Conservation (phyloP, 2,797 vertebrate genomes). For the Euphonia xanthogaster region DNA sequence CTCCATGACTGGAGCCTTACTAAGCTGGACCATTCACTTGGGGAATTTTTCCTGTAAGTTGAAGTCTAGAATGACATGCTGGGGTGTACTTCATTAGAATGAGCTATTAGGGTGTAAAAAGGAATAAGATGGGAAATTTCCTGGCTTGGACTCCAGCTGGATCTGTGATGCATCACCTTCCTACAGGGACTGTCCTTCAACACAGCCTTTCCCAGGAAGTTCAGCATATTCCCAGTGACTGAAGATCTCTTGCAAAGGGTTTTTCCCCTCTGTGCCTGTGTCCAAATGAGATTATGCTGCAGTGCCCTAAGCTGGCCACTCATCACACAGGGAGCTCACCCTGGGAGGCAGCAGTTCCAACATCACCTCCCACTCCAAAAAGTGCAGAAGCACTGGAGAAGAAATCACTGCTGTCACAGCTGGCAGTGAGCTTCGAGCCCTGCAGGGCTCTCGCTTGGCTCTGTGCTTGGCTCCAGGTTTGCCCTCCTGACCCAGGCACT, state of each 20-base stretch:
- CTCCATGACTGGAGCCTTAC: background rate
- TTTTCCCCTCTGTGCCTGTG: background rate
- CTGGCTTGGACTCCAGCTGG: background rate
- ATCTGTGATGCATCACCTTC: background rate
- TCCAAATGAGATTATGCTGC: background rate
- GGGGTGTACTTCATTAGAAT: background rate
- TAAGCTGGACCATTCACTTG: background rate
- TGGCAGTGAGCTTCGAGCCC: accelerated
- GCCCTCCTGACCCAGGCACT: background rate
- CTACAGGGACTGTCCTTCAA: background rate
- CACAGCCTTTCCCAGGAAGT: background rate
- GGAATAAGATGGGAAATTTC: background rate
- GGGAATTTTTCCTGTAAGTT: background rate
- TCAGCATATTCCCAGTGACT: background rate
- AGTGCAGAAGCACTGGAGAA: background rate
- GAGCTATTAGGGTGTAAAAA: background rate
- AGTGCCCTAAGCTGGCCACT: background rate
- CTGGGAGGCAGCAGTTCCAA: background rate
- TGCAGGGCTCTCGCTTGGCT: background rate
- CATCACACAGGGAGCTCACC: background rate
- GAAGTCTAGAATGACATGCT: background rate
- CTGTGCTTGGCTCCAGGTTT: background rate
- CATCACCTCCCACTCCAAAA: background rate
- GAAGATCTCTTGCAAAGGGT: background rate
- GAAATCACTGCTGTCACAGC: background rate